These are phyloP conservation scores for Phyto melanocephala DNA, from an alignment of 2,888 invertebrate species.

Conservation along the genomic window DNA sequence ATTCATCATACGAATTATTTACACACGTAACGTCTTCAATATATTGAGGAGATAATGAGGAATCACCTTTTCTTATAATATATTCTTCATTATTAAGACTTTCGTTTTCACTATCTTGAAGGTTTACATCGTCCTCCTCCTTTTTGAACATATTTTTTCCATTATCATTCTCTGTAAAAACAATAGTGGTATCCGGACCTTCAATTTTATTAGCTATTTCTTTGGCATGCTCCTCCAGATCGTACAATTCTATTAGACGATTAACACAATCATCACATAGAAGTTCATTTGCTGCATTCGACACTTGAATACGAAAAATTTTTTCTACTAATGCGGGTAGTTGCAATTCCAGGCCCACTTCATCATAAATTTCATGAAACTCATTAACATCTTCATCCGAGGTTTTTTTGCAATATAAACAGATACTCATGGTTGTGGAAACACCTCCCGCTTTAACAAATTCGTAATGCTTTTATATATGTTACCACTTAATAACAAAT, in stretches of 20 bases:
- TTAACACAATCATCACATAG: constrained; percentile 73
- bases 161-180: too few species aligned
- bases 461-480: too few species aligned
- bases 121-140: not conserved
- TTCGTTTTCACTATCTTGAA: not conserved
- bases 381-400: not conserved
- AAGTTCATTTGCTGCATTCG: constrained; percentile 62
- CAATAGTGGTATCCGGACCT: too few species aligned
- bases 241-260: constrained; percentile 72
- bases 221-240: constrained; percentile 70
- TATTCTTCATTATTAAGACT: not conserved
- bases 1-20: not conserved
- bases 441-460: constrained; percentile 35
- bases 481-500: too few species aligned
- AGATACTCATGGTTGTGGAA: constrained; percentile 48
- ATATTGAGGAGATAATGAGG: not conserved
- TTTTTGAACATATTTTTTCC: too few species aligned
- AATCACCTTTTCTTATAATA: not conserved
- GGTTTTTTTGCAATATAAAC: constrained; percentile 53
- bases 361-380: constrained; percentile 74
- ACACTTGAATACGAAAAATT: constrained; percentile 69
- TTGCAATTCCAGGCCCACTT: constrained; percentile 74
- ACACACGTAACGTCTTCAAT: too few species aligned
- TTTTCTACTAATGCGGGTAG: constrained; percentile 69
- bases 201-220: constrained; percentile 34